Evolutionary conservation across 2,888 invertebrate genomes (phyloP).

Genomic region (Erebia epiphron): DNA sequence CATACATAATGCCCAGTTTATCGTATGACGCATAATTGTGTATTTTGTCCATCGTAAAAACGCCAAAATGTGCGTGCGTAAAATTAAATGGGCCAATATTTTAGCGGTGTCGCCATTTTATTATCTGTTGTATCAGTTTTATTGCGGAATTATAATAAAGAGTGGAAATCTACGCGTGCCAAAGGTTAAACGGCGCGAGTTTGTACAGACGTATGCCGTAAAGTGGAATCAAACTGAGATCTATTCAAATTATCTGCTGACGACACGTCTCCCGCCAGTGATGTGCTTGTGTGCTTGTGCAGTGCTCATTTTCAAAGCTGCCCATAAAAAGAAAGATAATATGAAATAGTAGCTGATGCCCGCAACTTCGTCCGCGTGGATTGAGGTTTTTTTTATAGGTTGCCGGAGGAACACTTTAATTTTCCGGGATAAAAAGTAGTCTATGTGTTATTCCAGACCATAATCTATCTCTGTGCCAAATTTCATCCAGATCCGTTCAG

Average conservation of each 20-base stretch:
- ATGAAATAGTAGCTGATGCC: no score
- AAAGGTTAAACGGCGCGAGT: slow-evolving; percentile 25
- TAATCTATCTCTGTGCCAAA: no score
- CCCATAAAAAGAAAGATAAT: no score
- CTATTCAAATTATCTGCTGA: slow-evolving; percentile 3
- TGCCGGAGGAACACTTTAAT: no score
- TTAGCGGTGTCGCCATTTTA: slow-evolving; percentile 27
- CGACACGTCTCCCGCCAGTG: neutral
- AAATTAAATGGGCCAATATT: slow-evolving; percentile 33
- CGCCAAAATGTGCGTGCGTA: slow-evolving; percentile 28
- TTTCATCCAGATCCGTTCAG: no score
- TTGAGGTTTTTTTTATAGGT: no score
- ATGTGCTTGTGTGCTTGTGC: neutral
- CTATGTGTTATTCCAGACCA: no score
- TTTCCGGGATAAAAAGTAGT: no score
- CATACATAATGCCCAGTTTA: slow-evolving; percentile 23
- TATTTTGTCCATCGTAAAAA: slow-evolving; percentile 21
- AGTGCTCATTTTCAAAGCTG: no score
- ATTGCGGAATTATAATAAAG: slow-evolving; percentile 33
- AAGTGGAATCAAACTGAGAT: slow-evolving; percentile 10
- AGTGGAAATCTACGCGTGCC: slow-evolving; percentile 20
- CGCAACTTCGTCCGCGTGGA: no score
- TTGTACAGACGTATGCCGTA: neutral
- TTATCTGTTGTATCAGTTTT: slow-evolving; percentile 33
- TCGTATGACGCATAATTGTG: neutral